phyloP scores from a whole-genome alignment of 2,797 vertebrate species.

The Esox masquinongy region DNA sequence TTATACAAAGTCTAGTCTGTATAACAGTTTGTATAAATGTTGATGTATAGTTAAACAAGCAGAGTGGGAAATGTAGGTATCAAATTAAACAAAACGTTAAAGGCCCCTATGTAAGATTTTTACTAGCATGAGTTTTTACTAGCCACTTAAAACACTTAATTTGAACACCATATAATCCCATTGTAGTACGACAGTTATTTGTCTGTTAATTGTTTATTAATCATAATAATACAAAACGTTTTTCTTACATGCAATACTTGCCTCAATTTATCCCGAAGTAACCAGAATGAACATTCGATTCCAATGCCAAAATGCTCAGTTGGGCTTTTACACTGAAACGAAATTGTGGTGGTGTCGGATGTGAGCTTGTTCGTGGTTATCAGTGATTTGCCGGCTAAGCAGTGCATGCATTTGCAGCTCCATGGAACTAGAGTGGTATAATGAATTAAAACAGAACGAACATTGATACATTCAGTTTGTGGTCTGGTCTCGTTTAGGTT shows the following conservation, averaged over 20 bases:
- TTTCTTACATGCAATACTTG: not conserved
- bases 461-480: slow-evolving; percentile 15
- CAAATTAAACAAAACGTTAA: no score
- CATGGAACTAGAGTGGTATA: slow-evolving; percentile 65
- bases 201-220: not conserved
- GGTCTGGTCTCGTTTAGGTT: not conserved
- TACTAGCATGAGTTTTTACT: no score
- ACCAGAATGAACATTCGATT: not conserved
- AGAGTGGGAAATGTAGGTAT: not conserved
- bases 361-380: slow-evolving; percentile 5
- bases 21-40: not conserved
- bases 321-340: slow-evolving; percentile 21
- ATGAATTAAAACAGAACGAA: slow-evolving; percentile 42
- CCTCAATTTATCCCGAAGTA: not conserved
- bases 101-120: no score
- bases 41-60: not conserved
- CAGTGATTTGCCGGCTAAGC: slow-evolving; percentile 54
- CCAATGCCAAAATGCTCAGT: not conserved
- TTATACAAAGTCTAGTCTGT: not conserved
- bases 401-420: slow-evolving; percentile 56
- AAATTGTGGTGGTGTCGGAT: not conserved
- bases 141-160: no score
- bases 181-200: no score
- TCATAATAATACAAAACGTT: not conserved
- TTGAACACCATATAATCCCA: no score